These are phyloP conservation scores for Emesis russula DNA, from an alignment of 2,888 invertebrate genomes.

Conservation along the genomic window DNA sequence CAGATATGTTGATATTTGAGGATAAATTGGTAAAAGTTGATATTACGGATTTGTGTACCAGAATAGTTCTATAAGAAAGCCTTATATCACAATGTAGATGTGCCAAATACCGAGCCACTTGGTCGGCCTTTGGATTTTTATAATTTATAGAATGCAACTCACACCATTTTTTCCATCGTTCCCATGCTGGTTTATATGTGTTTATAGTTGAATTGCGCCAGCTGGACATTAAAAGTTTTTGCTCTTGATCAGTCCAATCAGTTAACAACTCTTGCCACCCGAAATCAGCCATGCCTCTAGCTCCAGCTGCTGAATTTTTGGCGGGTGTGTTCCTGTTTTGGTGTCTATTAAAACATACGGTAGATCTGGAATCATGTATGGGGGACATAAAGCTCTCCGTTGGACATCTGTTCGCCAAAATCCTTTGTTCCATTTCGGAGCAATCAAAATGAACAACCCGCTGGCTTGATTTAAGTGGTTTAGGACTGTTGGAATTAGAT, in stretches of 20 bases:
- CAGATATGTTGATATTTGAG: conserved; percentile 39
- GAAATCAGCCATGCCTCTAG: conserved; percentile 78
- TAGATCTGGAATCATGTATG: conserved; percentile 57
- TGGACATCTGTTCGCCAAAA: conserved; percentile 83
- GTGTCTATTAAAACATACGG: conserved; percentile 54
- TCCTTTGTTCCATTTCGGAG: conserved; percentile 54
- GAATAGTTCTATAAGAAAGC: conserved; percentile 43
- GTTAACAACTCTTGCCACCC: conserved; percentile 73
- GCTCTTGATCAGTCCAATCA: conserved; percentile 65
- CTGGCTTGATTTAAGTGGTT: conserved; percentile 58
- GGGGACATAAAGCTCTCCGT: conserved; percentile 55
- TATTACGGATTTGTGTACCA: conserved; percentile 63
- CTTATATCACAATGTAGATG: conserved; percentile 54
- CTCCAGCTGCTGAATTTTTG: conserved; percentile 48
- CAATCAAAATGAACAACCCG: conserved; percentile 54
- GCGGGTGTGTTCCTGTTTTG: conserved; percentile 55
- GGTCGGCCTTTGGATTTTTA: conserved; percentile 40
- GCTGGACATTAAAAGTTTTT: conserved; percentile 58
- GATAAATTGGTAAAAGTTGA: conserved; percentile 44
- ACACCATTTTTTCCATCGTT: conserved; percentile 52
- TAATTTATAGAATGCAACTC: conserved; percentile 32
- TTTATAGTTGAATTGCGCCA: conserved; percentile 79
- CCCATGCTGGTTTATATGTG: conserved; percentile 70
- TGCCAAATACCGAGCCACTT: conserved; percentile 69
- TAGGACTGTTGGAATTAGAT: conserved; percentile 61